Base-by-base conservation (phyloP, 2,797 vertebrate genomes). In the Coendou prehensilis region DNA sequence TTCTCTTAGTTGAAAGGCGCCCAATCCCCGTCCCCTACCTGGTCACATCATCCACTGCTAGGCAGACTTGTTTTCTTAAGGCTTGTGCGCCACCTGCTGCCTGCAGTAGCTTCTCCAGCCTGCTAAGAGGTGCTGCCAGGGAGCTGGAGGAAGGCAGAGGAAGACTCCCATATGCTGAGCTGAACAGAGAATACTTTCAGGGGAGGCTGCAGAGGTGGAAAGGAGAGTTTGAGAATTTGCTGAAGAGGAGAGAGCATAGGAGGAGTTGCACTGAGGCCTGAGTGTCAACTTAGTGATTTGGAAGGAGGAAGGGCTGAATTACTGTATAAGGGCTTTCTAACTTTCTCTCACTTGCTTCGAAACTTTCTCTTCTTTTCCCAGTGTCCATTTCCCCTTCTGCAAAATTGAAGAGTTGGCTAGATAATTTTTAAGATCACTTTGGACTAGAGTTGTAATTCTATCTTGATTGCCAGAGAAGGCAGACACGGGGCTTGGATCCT, bases 31-130 rank as follows among this genome's bases (percentile, higher is more conserved):
- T 23, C 56, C 5, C 2, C 47, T 57, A 11, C 64, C 37, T 61
- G 63, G 63, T 82, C 63, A 69, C 89, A 94, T 97, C 95, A 96
- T 86, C 80, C 67, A 54, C 91, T 96, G 75, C 87, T 6, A 6
- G 90, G 94, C 89, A 96, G 92, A 97, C 78, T 76, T 92, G 78
- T 67, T 54, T 2, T 57, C 56, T 64, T 82, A 47, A 28, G 15
- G 47, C 1, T 73, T 78, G 17, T 67, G 67, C 2, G 0, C 93
- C 93, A 47, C 73, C 81, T 84, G 81, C 93, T 17, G 17, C 64
- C 54, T 41, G 4, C 20, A 6, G 22, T n/a, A 61, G 73, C 37
- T 93, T 59, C 64, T 94, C n/a, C 63, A 83, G 73, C 33, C 47
- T 30, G 2, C 57, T 47, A 14, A 91, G 56, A 89, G 47, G 20